Evolutionary conservation across 2,797 vertebrate genomes (phyloP), one percentile per base, ranked within the genome.

Genomic region (Coluber constrictor): DNA sequence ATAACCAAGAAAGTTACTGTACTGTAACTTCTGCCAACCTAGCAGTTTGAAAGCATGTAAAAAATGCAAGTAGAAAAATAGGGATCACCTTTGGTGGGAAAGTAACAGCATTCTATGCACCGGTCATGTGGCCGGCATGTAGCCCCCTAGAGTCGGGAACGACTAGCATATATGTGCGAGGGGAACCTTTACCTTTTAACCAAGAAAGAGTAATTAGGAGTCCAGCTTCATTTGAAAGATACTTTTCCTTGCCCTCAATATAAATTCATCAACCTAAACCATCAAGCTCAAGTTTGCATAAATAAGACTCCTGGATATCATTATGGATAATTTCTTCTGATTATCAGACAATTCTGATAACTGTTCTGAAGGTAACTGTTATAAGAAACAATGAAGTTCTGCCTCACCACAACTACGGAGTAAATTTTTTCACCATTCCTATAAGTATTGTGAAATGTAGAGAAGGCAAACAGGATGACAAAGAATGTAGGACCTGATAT

Each of bases 241-340:
- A 18, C 16, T 74, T 74, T 74, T 74, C 7, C n/a, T 74, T 74
- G 32, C 32, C 3, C 7, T 37, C 16, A 37, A 8, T 74, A 27
- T 66, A 43, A 60, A 63, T 2, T 63, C 55, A 32, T 55, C 89
- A 79, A 61, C 51, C 87, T 56, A 70, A 93, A 61, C 43, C 43
- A 70, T 56, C n/a, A 20, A 0, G n/a, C 23, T 0, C 1, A 27
- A 87, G 47, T 56, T 59, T 0, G 0, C 43, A 3, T n/a, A 43
- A 56, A 29, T 7, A 0, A 7, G 4, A 0, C 56, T 32, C 57
- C 2, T 66, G 74, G 59, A 7, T 63, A n/a, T 27, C 20, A 13
- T 54, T 43, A 2, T 37, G 54, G 86, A 7, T 23, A 3, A 66
- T 92, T 89, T 3, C 9, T 87, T 16, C 0, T 1, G n/a, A 70